Evolutionary conservation across 2,797 vertebrate genomes (phyloP), one percentile per base, ranked within the genome.

Genomic region (Percopsis omiscomaycus): DNA sequence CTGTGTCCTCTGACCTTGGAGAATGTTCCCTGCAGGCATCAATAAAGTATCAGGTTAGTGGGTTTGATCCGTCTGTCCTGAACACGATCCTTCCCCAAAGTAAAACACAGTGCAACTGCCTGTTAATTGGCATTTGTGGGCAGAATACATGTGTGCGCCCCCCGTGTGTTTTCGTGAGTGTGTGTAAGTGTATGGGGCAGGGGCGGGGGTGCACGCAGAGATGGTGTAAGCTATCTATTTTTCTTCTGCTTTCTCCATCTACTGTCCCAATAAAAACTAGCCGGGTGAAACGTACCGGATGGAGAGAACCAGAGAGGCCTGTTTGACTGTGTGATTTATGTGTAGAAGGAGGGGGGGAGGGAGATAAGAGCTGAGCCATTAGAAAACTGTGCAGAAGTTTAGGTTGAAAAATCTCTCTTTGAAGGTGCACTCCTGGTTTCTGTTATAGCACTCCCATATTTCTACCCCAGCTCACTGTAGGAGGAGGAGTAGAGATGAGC

Each of bases 251-350:
- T 86, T 88, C 83, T 68, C 80, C 85, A 85, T 90, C 81, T 68
- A 74, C 79, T 79, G 80, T 87, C 81, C 80, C 84, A 82, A 86
- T 89, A 87, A 90, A 90, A 87, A 66, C 73, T 80, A 80, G 73
- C 49, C 81, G 77, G 86, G 81, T 77, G 84, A 83, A 80, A 79
- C 84, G 16, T 73, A 3, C 29, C 59, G 66, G 32, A 77, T 15
- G 79, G 76, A 78, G 27, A 5, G 69, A 73, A 69, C 46, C 57
- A 68, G 80, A 53, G 60, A 80, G 77, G 71, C 82, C 74, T 75
- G 78, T 68, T 73, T 69, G 78, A 68, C 64, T 71, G 30, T 27
- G 68, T 71, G 88, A 90, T 88, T 88, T 88, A 87, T 90, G 78
- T 60, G 75, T 74, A 54, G 60, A 66, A 67, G 75, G 59, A 22